These are phyloP conservation scores for Drosophila bifasciata DNA, from an alignment of 1,140 invertebrate species.

Conservation along the genomic window DNA sequence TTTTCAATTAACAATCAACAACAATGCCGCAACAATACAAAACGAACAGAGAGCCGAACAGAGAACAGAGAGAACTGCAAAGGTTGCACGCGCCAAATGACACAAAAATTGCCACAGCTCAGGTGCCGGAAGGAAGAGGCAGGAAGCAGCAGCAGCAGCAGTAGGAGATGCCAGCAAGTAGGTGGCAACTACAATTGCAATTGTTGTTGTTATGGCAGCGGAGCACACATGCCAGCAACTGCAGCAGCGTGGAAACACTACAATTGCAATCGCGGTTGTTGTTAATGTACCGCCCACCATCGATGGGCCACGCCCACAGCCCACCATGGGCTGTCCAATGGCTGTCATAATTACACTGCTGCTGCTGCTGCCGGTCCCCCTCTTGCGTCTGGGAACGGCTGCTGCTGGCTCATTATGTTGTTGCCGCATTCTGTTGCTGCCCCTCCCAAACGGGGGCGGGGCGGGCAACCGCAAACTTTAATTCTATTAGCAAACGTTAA, in stretches of 20 bases:
- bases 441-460: constrained; percentile 2
- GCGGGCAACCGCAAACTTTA: constrained; percentile 73
- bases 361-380: no score
- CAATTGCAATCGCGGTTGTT: constrained; percentile 40
- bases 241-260: constrained; percentile 33
- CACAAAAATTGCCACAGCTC: constrained; percentile 74
- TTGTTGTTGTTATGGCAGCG: constrained; percentile 80
- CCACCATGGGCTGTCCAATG: constrained; percentile 22
- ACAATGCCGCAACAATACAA: constrained; percentile 68
- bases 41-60: constrained; percentile 32
- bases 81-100: constrained; percentile 70
- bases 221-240: constrained; percentile 44
- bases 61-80: constrained; percentile 45
- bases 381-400: no score
- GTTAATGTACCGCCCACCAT: constrained; percentile 43
- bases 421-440: not conserved
- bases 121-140: constrained; percentile 35
- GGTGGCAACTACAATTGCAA: constrained; percentile 58
- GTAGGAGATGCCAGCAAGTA: not conserved
- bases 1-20: constrained; percentile 82
- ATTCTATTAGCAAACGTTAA: constrained; percentile 83
- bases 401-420: constrained; percentile 65
- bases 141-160: constrained; percentile 3
- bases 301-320: constrained; percentile 23
- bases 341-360: constrained; percentile 71